Base-by-base conservation (phyloP, 2,113 vertebrate genomes). In the Burhinus bistriatus region DNA sequence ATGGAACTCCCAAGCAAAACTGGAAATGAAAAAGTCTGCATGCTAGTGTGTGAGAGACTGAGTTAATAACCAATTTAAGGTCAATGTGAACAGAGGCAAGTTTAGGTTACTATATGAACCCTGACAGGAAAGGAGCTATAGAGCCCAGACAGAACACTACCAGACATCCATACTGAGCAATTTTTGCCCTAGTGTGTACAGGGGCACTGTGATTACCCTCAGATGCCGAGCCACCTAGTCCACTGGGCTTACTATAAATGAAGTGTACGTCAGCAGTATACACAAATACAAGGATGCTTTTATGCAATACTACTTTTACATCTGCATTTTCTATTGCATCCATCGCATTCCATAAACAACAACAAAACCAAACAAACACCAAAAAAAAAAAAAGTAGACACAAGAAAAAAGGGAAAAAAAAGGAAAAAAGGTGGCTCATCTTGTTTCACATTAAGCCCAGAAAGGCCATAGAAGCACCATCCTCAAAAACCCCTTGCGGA, bases 41-140 rank as follows among this genome's bases (percentile, higher is more conserved):
- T 2, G 22, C 22, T 44, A 59, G 17, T 0, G 0, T 9, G n/a
- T 3, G 25, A 72, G 11, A 70, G 40, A 47, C 11, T 0, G 5
- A 82, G 49, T 19, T 59, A 87, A 62, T 2, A 26, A 38, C 20
- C 44, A 42, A 3, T 57, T 72, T 83, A 69, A 62, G 66, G 40
- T 51, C 77, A n/a, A 40, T 3, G 8, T 38, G 38, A 83, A 79
- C 22, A 88, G 62, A 93, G 19, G 47, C 23, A 77, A 69, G 8
- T 71, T 66, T 55, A 70, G 47, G 44, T 62, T 73, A 75, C 13
- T 72, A 1, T 6, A 59, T 2, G 7, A 71, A 70, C 11, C 5
- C 18, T 19, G 19, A 54, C 0, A 75, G 44, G 18, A 71, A 47
- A 85, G 57, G 66, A 76, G 47, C 52, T 80, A 9, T 17, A 47